These are phyloP conservation scores for Danio aesculapii DNA, from an alignment of 2,797 vertebrate genomes.

Conservation along the genomic window DNA sequence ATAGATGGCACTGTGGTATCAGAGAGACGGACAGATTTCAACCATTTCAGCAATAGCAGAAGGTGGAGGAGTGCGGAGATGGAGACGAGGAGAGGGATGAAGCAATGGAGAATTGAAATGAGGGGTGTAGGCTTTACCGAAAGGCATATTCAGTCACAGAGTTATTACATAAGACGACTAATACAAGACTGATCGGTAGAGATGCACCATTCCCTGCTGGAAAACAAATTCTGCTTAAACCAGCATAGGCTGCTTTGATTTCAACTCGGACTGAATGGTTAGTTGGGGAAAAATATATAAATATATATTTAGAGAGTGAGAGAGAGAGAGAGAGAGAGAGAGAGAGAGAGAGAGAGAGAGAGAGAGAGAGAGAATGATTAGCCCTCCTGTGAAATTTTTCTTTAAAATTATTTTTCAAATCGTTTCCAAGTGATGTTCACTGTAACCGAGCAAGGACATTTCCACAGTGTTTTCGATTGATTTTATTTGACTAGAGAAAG, in stretches of 20 bases:
- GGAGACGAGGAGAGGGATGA: slow-evolving; percentile 42
- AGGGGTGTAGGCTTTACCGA: slow-evolving; percentile 47
- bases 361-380: no score
- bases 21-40: not conserved
- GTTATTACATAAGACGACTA: slow-evolving; percentile 58
- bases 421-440: no score
- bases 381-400: no score
- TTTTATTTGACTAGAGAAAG: no score
- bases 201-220: not conserved
- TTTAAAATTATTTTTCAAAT: no score
- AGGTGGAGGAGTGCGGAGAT: slow-evolving; percentile 12
- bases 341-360: no score
- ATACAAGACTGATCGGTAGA: slow-evolving; percentile 28
- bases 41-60: not conserved
- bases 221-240: not conserved
- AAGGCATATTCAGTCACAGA: slow-evolving; percentile 55
- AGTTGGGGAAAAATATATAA: no score
- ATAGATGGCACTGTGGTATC: slow-evolving; percentile 62
- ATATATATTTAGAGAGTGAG: no score
- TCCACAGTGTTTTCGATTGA: no score
- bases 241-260: not conserved
- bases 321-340: no score
- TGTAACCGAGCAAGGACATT: no score
- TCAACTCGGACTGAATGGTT: not conserved
- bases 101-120: slow-evolving; percentile 45